Base-by-base conservation (phyloP, 2,797 vertebrate genomes). In the Acanthornis magna region DNA sequence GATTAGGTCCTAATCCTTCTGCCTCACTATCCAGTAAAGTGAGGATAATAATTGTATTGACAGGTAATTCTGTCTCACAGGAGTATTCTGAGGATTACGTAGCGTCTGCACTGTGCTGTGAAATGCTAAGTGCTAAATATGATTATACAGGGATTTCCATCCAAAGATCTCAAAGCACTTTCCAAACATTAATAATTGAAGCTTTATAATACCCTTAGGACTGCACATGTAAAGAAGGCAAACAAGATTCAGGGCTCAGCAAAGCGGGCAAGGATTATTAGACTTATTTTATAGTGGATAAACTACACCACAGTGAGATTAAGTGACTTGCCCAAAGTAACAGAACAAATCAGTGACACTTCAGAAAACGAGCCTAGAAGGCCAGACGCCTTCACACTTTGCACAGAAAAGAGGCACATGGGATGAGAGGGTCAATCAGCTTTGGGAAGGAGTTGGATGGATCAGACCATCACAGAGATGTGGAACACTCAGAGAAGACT, bases 121-220 rank as follows among this genome's bases (percentile, higher is more conserved):
- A 96, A 96, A 96, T 93, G 93, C 96, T 97, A 96, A 97, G 95
- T 97, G 96, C 96, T 96, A 97, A 97, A 97, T 96, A 97, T 96
- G 96, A 97, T 96, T 97, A 96, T 96, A 94, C 82, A 96, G 91
- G 94, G 96, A 96, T 96, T 97, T 97, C 94, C 96, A 96, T 91
- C 91, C 95, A 88, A 95, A 96, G 96, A 97, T 97, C 96, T 96
- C 95, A 95, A 96, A 96, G 96, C 91, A 95, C 96, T 97, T 95
- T 94, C 95, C 96, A 96, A 97, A 95, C 93, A 96, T 97, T 96
- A 96, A 97, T 97, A 96, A 97, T 94, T 95, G 96, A 96, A 96
- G 95, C 94, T 95, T 86, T 89, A 93, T 94, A 97, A 97, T 95
- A 94, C 92, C 94, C 96, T 93, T 93, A 96, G 93, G 96, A 96